phyloP scores from a whole-genome alignment of 2,888 invertebrate species.

The Bedellia somnulentella region DNA sequence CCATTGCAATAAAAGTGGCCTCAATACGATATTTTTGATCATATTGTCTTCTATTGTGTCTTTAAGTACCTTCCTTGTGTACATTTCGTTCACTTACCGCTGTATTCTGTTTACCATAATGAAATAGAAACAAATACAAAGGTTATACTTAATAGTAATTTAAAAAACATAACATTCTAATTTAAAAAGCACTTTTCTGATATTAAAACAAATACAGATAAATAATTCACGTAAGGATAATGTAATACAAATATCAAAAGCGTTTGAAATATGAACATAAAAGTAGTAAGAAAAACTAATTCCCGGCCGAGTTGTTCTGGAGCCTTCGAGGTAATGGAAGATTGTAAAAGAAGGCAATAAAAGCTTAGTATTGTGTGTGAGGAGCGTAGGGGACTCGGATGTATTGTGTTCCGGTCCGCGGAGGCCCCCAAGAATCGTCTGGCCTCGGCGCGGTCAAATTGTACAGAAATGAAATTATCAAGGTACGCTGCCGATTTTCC shows the following conservation, averaged over 20 bases:
- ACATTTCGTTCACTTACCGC: no score
- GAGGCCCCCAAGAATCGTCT: slow-evolving; percentile 53
- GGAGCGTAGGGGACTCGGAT: slow-evolving; percentile 48
- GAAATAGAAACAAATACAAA: no score
- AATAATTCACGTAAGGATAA: no score
- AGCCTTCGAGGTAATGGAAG: slow-evolving; percentile 56
- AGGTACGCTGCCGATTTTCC: slow-evolving; percentile 62
- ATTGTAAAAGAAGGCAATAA: slow-evolving; percentile 62
- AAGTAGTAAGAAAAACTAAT: slow-evolving; percentile 43
- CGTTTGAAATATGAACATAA: no score
- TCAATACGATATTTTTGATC: slow-evolving; percentile 38
- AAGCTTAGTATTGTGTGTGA: slow-evolving; percentile 58
- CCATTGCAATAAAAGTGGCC: slow-evolving; percentile 24
- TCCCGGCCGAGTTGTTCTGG: slow-evolving; percentile 34
- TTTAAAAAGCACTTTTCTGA: no score
- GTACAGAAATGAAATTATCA: slow-evolving; percentile 63
- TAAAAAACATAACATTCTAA: no score
- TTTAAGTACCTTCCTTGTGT: slow-evolving; percentile 13
- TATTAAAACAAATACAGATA: no score
- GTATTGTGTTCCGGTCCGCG: slow-evolving; percentile 51
- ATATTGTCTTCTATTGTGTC: slow-evolving; percentile 17
- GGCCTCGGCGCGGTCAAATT: slow-evolving; percentile 61
- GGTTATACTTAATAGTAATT: no score
- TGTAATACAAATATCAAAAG: no score
- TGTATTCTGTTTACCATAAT: no score